Evolutionary conservation across 2,797 vertebrate genomes (phyloP), one percentile per base, ranked within the genome.

Genomic region (Onychomys arenicola): DNA sequence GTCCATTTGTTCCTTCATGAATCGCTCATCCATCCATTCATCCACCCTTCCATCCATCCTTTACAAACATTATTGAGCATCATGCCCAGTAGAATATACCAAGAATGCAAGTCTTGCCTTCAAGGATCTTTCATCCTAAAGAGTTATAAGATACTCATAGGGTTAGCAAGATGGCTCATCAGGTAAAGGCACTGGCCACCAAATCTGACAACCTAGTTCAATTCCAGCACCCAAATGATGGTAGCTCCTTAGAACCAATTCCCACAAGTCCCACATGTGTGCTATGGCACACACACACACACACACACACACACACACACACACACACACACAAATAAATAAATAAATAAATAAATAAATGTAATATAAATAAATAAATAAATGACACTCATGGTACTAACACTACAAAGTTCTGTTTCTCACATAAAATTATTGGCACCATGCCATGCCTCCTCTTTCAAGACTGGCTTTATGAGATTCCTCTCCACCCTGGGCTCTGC

Each of bases 121-220:
- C 86, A 87, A 89, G 77, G 61, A 75, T 88, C 80, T 93, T 95
- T 80, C 17, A 55, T 8, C 69, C 59, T 65, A 37, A 84, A 96
- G 69, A 69, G 21, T 83, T 91, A 40, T 90, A 95, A 37, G 13
- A 37, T 69, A 69, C 17, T 69, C 65, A 65, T 13, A 49, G 29
- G 11, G 19, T 49, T 67, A 49, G 19, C 29, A 67, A 85, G 43
- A 85, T 23, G 32, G 83, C 63, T n/a, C 29, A 67, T 29, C 37
- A 63, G 27, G 40, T 65, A 46, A 46, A 84, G 17, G 40, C 27
- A 65, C 59, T 9, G 17, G 16, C 27, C 82, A 63, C 27, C 40
- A 63, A 46, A 40, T 46, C 63, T 67, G 40, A 85, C 29, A 85
- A 40, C 23, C 27, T 46, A 34, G 61, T 65, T 46, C 40, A 65